Evolutionary conservation across 2,113 vertebrate species (phyloP), one percentile per base, ranked within the genome.

Genomic region (Cryptotis parvus): DNA sequence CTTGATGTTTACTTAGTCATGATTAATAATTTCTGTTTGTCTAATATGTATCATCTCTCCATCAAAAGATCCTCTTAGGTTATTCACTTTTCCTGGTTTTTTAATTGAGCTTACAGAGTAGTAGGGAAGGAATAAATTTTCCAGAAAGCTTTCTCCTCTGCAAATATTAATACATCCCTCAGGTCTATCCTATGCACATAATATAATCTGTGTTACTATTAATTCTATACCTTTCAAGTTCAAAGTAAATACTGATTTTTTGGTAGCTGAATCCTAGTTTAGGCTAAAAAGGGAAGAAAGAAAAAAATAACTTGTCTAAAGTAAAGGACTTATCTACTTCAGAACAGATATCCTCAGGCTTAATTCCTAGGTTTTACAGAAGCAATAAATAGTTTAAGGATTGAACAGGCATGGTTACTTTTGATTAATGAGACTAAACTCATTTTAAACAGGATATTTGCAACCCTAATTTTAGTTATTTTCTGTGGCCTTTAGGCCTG

Each of bases 331-430:
- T 84, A 75, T 41, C 37, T 9, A 43, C 33, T 35, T 33, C 29
- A 68, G 58, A 69, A 63, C 6, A 84, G 26, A 45, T 69, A 90
- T n/a, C 45, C 4, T 81, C 20, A 27, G 80, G 31, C 61, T 29
- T 79, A 79, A 68, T 24, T 84, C 61, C 63, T 33, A 79, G 78
- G 31, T 83, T 87, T 90, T 87, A 39, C 24, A 39, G 8, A 83
- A 70, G 26, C 26, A 75, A 75, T 55, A 84, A 69, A 69, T 18
- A 79, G 61, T 2, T 69, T 70, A 91, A 49, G 27, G 37, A 37
- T 43, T 37, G 9, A 43, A 80, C 27, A 91, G 55, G 39, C 33
- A 43, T 29, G 41, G 26, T 70, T 55, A 39, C 58, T 84, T 87
- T 74, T 70, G 26, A 76, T 55, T 84, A 76, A 75, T 14, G 27